Percentiles rank a stretch among this genome's conserved stretches.
These are phyloP conservation scores for Sebastes nivosus DNA, from an alignment of 2,797 vertebrate species.

Conservation along the genomic window DNA sequence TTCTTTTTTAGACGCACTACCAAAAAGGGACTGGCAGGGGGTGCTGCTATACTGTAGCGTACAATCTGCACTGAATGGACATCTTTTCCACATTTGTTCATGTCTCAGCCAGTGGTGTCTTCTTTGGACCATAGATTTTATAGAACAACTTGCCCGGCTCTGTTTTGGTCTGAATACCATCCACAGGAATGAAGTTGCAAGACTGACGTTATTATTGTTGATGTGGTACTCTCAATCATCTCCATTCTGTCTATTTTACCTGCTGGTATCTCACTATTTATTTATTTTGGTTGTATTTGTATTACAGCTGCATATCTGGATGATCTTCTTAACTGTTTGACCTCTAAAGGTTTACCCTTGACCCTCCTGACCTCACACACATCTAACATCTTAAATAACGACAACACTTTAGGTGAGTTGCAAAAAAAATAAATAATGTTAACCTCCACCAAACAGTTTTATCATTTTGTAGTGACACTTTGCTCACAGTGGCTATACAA, in stretches of 20 bases:
- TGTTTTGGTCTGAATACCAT: neutral
- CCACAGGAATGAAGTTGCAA: no score
- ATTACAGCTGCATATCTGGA: neutral
- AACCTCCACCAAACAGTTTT: neutral
- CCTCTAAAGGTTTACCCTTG: neutral
- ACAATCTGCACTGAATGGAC: neutral
- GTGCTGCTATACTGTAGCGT: constrained; percentile 31
- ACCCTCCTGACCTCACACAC: neutral
- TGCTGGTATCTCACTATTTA: neutral
- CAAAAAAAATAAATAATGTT: neutral
- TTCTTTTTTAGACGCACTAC: neutral
- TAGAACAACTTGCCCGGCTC: neutral
- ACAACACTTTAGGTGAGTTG: neutral
- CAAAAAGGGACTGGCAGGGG: constrained; percentile 29
- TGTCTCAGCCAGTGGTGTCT: neutral
- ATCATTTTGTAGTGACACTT: neutral
- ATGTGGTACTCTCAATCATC: neutral
- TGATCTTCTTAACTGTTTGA: neutral
- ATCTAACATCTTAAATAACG: neutral
- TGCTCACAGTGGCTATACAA: neutral
- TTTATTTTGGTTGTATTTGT: neutral
- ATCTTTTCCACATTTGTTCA: neutral
- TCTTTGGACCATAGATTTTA: neutral
- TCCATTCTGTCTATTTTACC: neutral
- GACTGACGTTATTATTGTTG: neutral